Evolutionary conservation across 1,140 invertebrate species (phyloP).

Genomic region (Bombus balteatus): DNA sequence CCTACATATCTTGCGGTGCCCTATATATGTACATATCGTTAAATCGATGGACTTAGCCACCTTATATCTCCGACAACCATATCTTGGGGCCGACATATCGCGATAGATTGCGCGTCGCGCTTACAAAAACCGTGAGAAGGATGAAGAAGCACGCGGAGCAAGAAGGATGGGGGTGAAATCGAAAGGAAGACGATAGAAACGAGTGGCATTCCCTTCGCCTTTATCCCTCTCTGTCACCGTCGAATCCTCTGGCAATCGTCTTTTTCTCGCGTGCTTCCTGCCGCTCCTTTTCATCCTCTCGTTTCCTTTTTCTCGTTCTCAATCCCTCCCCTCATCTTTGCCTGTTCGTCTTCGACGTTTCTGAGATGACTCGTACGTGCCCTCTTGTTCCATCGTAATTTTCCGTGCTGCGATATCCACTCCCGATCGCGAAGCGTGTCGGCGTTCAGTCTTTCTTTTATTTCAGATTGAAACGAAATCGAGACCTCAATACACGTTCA

Average conservation of each 20-base stretch:
- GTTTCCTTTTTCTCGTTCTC: not conserved
- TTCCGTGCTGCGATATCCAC: constrained; percentile 65
- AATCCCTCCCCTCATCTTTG: not conserved
- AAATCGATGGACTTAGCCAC: constrained; percentile 35
- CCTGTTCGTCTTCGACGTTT: constrained; percentile 21
- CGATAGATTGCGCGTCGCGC: constrained; percentile 51
- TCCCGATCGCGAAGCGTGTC: constrained; percentile 63
- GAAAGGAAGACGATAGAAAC: constrained; percentile 49
- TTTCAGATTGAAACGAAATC: constrained; percentile 70
- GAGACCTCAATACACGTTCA: constrained; percentile 64
- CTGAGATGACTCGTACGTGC: constrained; percentile 44
- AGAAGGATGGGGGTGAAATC: constrained; percentile 7
- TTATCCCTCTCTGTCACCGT: constrained; percentile 66
- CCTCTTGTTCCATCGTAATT: constrained; percentile 63
- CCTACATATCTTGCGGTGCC: not conserved
- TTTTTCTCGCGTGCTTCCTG: constrained; percentile 19
- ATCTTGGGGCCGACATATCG: constrained; percentile 43
- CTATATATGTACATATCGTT: constrained; percentile 10
- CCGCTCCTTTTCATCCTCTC: not conserved
- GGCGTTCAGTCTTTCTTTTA: constrained; percentile 69
- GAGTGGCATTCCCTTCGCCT: constrained; percentile 34
- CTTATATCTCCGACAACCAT: constrained; percentile 28
- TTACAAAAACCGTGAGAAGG: constrained; percentile 32
- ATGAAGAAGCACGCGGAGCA: constrained; percentile 25
- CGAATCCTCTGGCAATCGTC: constrained; percentile 44